phyloP scores from a whole-genome alignment of 1,140 invertebrate genomes.

The Diuraphis noxia region DNA sequence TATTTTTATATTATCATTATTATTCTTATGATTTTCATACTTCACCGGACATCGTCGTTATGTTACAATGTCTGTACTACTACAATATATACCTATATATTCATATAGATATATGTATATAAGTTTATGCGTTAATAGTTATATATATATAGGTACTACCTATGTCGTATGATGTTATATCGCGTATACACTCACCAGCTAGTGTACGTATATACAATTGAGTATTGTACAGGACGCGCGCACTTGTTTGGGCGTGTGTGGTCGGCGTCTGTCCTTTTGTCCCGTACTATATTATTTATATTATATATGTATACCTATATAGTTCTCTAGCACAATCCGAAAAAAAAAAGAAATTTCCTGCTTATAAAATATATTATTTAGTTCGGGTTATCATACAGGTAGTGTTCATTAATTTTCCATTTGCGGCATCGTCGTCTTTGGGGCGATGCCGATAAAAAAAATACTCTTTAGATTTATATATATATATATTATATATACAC shows the following conservation, averaged over 20 bases:
- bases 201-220: slow-evolving; percentile 1
- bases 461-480: background rate
- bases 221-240: slow-evolving; percentile 18
- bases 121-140: background rate
- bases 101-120: background rate
- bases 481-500: background rate
- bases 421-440: slow-evolving; percentile 39
- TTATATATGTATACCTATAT: background rate
- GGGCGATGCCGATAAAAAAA: slow-evolving; percentile 16
- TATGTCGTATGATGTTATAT: no score
- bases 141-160: background rate
- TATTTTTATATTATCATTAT: background rate
- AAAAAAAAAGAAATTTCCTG: slow-evolving; percentile 30
- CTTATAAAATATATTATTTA: slow-evolving; percentile 45
- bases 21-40: slow-evolving; percentile 16
- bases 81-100: background rate
- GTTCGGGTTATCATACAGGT: background rate
- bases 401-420: slow-evolving; percentile 51
- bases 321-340: background rate
- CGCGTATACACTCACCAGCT: background rate
- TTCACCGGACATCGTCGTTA: slow-evolving; percentile 24
- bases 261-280: slow-evolving; percentile 49
- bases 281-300: background rate
- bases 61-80: background rate
- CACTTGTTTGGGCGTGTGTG: slow-evolving; percentile 49